A percentile compares a stretch with the other conserved stretches of the same genome.
Evolutionary conservation across 2,888 invertebrate species (phyloP).

Genomic region (Caenorhabditis sp.): DNA sequence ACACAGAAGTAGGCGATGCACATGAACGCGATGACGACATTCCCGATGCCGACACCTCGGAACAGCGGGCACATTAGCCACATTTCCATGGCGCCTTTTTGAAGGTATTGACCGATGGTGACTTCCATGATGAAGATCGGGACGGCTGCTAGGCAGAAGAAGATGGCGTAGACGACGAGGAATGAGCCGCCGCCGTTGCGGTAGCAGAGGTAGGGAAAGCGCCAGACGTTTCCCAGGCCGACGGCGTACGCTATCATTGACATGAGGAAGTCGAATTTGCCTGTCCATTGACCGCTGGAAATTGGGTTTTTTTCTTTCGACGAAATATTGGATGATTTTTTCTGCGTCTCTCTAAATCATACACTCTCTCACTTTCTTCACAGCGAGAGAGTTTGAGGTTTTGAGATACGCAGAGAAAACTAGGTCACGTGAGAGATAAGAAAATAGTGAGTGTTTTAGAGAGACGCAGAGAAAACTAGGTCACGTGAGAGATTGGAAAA

Average conservation of each 20-base stretch:
- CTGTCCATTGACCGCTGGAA: slow-evolving; percentile 67
- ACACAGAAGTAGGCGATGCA: slow-evolving; percentile 71
- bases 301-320: no score
- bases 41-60: slow-evolving; percentile 71
- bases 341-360: no score
- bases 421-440: no score
- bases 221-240: slow-evolving; percentile 71
- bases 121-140: slow-evolving; percentile 70
- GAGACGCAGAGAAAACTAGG: no score
- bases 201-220: slow-evolving; percentile 71
- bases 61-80: slow-evolving; percentile 70
- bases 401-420: no score
- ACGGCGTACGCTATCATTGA: slow-evolving; percentile 71
- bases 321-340: no score
- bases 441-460: no score
- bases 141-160: slow-evolving; percentile 69
- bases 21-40: slow-evolving; percentile 70
- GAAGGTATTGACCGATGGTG: slow-evolving; percentile 71
- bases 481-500: no score
- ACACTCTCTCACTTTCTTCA: no score
- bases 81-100: slow-evolving; percentile 71
- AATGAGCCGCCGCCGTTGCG: slow-evolving; percentile 71
- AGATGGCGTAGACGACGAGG: slow-evolving; percentile 68
- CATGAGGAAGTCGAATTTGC: slow-evolving; percentile 69
- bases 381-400: no score